phyloP scores from a whole-genome alignment of 2,888 invertebrate genomes.

The Lasioglossum villosulum region DNA sequence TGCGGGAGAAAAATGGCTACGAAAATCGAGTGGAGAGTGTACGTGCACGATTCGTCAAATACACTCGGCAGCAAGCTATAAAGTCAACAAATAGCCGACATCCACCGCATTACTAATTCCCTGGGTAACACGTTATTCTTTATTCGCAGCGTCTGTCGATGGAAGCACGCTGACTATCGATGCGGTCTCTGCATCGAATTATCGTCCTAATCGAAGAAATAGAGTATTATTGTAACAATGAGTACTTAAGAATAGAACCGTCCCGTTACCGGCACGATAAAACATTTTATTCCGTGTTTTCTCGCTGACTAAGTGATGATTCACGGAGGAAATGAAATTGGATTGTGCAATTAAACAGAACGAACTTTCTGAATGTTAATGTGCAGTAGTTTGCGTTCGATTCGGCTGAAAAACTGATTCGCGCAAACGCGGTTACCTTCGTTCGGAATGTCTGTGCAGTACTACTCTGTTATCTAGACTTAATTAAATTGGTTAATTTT shows the following conservation, averaged over 20 bases:
- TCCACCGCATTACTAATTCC: slow-evolving; percentile 48
- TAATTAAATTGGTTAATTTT: slow-evolving; percentile 28
- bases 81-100: slow-evolving; percentile 44
- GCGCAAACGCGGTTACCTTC: slow-evolving; percentile 1
- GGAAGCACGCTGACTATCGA: slow-evolving; percentile 31
- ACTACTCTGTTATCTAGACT: slow-evolving; percentile 19
- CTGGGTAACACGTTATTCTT: slow-evolving; percentile 42
- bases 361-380: background rate
- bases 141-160: slow-evolving; percentile 38
- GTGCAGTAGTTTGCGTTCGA: background rate
- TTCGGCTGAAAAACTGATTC: background rate
- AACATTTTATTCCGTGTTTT: background rate
- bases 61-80: slow-evolving; percentile 27
- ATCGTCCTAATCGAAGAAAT: background rate
- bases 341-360: background rate
- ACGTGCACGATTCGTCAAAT: slow-evolving; percentile 9
- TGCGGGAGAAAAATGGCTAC: background rate
- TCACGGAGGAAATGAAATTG: background rate
- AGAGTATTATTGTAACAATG: background rate
- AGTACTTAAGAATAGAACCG: background rate
- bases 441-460: slow-evolving; percentile 1
- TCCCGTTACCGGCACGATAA: background rate
- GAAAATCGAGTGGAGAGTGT: background rate
- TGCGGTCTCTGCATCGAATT: background rate
- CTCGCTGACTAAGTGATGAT: background rate